Base-by-base conservation (phyloP, 2,888 invertebrate genomes). In the Xestia rhomboidea region DNA sequence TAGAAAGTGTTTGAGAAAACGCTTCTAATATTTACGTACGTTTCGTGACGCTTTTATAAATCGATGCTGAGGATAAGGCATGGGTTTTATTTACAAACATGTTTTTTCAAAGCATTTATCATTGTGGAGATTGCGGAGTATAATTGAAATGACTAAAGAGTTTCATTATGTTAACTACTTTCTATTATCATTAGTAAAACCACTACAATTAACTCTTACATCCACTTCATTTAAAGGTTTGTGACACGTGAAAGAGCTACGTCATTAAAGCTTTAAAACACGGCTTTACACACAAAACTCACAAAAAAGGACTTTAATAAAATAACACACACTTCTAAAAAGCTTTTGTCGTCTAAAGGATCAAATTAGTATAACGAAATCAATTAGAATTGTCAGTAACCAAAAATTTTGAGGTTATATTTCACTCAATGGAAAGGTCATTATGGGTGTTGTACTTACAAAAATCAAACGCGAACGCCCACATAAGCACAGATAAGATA, bases 331-430 rank as follows among this genome's bases (percentile, higher is more conserved):
- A 49, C n/a, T 49, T 72, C 64, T 66, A 62, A 73, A 81, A 79
- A 81, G 77, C 82, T 81, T 73, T 88, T 76, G 41, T 76, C 66
- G n/a, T 73, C 44, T 70, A 73, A 68, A 81, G 73, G 60, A 83
- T 82, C 46, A 82, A 85, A 87, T 84, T 83, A 89, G 54, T 79
- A 73, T 81, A 88, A 81, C 72, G 62, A 84, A 89, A 89, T 88
- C 83, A 89, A 87, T 88, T 85, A 87, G n/a, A 60, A 73, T 51
- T 82, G 87, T 63, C 82, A 87, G 82, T 70, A 79, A 80, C 85
- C 81, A 79, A 83, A 76, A 76, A 73, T 46, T 89, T 85, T 88
- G 57, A 89, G 89, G 88, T 88, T 89, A 89, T 83, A 74, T 70
- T 68, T 77, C 64, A 44, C 30, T 46, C 70, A 70, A 79, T 34